A percentile compares a stretch with the other conserved stretches of the same genome.
Conservation (phyloP, 2,888 invertebrate genomes). For the Antheraea assamensis region DNA sequence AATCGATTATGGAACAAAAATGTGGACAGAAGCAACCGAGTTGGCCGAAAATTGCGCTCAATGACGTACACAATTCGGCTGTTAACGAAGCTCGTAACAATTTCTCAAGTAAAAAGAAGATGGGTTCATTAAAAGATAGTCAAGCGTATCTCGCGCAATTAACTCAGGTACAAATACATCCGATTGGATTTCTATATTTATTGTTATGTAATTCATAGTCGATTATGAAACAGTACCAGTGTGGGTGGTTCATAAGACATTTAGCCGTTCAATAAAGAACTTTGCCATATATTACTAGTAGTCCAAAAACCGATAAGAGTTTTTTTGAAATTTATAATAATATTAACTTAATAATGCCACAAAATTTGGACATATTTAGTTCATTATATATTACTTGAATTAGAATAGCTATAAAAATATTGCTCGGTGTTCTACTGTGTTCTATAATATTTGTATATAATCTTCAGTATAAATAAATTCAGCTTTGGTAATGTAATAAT, state of each 20-base stretch:
- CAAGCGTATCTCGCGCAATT: slow-evolving; percentile 17
- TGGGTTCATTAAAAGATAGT: slow-evolving; percentile 2
- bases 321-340: no score
- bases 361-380: no score
- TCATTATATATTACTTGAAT: no score
- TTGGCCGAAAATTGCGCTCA: not conserved
- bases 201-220: not conserved
- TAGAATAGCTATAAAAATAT: no score
- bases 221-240: not conserved
- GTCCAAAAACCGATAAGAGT: no score
- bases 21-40: slow-evolving; percentile 16
- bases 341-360: no score
- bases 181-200: not conserved
- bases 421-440: no score
- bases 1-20: slow-evolving; percentile 41
- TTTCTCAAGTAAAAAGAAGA: slow-evolving; percentile 16
- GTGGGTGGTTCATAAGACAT: not conserved
- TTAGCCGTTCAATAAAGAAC: no score
- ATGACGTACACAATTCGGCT: slow-evolving; percentile 25
- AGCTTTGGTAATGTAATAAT: no score
- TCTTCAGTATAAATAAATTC: no score
- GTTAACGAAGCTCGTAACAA: slow-evolving; percentile 22
- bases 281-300: no score
- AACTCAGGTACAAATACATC: not conserved
- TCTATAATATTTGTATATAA: no score